Percentiles rank a stretch among this genome's conserved stretches.
Evolutionary conservation across 2,113 vertebrate genomes (phyloP).

Genomic region (Zeus faber): DNA sequence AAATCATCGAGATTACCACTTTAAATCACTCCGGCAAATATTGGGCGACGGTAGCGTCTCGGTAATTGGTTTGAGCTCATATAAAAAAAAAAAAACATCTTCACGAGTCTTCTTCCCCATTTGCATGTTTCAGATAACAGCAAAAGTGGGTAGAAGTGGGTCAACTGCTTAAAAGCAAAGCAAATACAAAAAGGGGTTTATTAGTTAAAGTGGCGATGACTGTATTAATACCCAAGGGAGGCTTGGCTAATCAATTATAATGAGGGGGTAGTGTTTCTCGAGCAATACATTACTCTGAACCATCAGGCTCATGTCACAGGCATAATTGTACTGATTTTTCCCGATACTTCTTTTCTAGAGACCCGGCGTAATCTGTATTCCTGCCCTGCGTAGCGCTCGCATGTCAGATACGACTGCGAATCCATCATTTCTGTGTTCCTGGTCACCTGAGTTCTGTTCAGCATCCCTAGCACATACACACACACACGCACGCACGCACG

Average conservation of each 20-base stretch:
- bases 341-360: slow-evolving; percentile 55
- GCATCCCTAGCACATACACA: not conserved
- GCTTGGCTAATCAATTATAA: slow-evolving; percentile 39
- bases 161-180: slow-evolving; percentile 7
- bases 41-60: too few relatives aligned
- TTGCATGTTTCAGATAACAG: slow-evolving; percentile 21
- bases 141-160: slow-evolving; percentile 4
- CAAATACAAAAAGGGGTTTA: slow-evolving; percentile 23
- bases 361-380: slow-evolving; percentile 54
- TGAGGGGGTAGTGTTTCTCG: slow-evolving; percentile 44
- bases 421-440: slow-evolving; percentile 50
- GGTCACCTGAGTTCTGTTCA: slow-evolving; percentile 33
- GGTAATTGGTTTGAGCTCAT: too few relatives aligned
- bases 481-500: not conserved
- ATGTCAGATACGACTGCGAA: slow-evolving; percentile 49
- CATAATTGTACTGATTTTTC: slow-evolving; percentile 49
- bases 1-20: too few relatives aligned
- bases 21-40: too few relatives aligned
- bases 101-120: slow-evolving; percentile 20
- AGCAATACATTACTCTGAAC: slow-evolving; percentile 51
- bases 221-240: slow-evolving; percentile 36
- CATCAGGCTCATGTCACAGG: slow-evolving; percentile 37
- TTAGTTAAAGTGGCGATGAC: slow-evolving; percentile 10
- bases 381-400: slow-evolving; percentile 41
- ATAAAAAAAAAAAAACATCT: too few relatives aligned